Conservation (phyloP, 2,797 vertebrate genomes). For the Syngnathus acus region DNA sequence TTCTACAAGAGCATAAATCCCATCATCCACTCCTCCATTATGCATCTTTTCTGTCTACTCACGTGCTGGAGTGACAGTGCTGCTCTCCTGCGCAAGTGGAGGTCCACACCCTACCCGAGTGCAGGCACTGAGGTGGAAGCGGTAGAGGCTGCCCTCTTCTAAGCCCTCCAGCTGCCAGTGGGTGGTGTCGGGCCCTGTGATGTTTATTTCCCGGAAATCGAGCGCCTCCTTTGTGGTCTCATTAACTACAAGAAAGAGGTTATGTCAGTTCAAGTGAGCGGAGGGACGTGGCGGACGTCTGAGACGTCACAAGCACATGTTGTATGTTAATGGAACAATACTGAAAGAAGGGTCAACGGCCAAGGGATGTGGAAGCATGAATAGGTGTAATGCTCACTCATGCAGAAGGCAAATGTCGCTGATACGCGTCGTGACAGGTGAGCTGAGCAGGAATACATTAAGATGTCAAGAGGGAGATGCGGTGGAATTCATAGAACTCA, state of each 20-base stretch:
- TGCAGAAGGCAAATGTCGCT: constrained; percentile 35
- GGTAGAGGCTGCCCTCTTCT: constrained; percentile 73
- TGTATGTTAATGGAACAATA: constrained; percentile 33
- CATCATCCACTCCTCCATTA: neutral
- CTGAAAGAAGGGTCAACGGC: constrained; percentile 46
- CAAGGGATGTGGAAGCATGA: constrained; percentile 31
- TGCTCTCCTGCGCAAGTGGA: constrained; percentile 71
- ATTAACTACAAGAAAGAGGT: constrained; percentile 75
- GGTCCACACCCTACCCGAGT: constrained; percentile 82
- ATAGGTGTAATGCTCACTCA: constrained; percentile 45
- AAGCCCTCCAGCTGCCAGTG: constrained; percentile 74
- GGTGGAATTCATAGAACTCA: constrained; percentile 36
- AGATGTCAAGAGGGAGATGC: constrained; percentile 38
- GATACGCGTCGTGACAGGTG: constrained; percentile 57
- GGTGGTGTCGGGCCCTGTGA: constrained; percentile 67
- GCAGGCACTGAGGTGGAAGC: constrained; percentile 84
- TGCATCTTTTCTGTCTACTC: constrained; percentile 55
- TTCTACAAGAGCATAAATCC: neutral
- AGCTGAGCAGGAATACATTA: constrained; percentile 62
- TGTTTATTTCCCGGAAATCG: constrained; percentile 67
- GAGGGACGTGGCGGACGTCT: constrained; percentile 1
- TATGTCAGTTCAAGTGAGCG: constrained; percentile 46
- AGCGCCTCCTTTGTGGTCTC: constrained; percentile 73
- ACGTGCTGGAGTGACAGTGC: constrained; percentile 67
- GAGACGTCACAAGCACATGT: constrained; percentile 23